A percentile compares a stretch with the other conserved stretches of the same genome.
These are phyloP conservation scores for Bombyx huttoni DNA, from an alignment of 2,888 invertebrate species.

Conservation along the genomic window DNA sequence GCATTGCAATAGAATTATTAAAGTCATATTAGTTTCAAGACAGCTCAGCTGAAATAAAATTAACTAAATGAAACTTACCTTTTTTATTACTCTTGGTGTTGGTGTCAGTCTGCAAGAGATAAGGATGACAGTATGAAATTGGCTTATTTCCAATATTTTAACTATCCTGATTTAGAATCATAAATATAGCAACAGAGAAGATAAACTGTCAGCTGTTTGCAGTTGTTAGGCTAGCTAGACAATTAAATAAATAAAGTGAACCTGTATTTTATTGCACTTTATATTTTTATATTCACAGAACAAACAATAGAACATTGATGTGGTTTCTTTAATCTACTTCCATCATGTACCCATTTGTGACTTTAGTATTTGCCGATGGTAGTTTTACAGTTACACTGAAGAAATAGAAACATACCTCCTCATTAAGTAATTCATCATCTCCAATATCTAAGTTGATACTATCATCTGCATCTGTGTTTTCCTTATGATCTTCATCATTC, in stretches of 20 bases:
- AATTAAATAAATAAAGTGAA: slow-evolving; percentile 30
- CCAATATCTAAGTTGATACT: slow-evolving; percentile 86
- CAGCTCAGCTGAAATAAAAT: not conserved
- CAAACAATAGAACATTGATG: not conserved
- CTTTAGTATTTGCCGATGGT: slow-evolving; percentile 27
- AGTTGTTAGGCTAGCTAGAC: slow-evolving; percentile 24
- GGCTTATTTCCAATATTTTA: slow-evolving; percentile 24
- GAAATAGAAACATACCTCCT: slow-evolving; percentile 78
- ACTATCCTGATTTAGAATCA: slow-evolving; percentile 15
- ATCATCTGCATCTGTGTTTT: slow-evolving; percentile 81
- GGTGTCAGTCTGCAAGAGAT: slow-evolving; percentile 68
- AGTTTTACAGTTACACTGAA: slow-evolving; percentile 54
- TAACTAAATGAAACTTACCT: slow-evolving; percentile 48
- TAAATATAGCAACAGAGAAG: slow-evolving; percentile 5
- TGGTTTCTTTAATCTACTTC: slow-evolving; percentile 40
- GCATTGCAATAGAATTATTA: no score
- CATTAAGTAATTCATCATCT: slow-evolving; percentile 85
- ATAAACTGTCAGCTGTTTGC: slow-evolving; percentile 7
- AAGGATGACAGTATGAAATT: slow-evolving; percentile 14
- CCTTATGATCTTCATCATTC: slow-evolving; percentile 51
- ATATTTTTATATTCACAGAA: slow-evolving; percentile 12
- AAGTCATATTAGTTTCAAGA: no score
- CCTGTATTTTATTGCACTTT: slow-evolving; percentile 8
- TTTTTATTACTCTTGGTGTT: slow-evolving; percentile 63
- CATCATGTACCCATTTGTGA: slow-evolving; percentile 48